Percentiles rank a stretch among this genome's conserved stretches.
These are phyloP conservation scores for Drosophila neocordata DNA, from an alignment of 1,140 invertebrate species.

Conservation along the genomic window DNA sequence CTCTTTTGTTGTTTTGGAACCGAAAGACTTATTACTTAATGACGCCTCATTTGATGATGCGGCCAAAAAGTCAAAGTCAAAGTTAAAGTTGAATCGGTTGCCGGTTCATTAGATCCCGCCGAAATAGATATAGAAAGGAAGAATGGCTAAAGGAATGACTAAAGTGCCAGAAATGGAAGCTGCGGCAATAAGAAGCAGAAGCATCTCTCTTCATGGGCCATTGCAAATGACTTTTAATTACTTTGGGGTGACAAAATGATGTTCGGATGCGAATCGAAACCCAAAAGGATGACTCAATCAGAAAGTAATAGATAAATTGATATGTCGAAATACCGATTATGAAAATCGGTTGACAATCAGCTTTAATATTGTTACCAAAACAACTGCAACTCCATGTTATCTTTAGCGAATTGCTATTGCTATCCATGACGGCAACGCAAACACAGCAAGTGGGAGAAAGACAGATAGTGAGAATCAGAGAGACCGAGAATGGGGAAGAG, in stretches of 20 bases:
- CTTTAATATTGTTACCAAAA: not conserved
- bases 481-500: not conserved
- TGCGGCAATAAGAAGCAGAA: not conserved
- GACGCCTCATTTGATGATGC: slow-evolving; percentile 67
- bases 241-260: slow-evolving; percentile 34
- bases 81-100: slow-evolving; percentile 34
- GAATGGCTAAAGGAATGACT: slow-evolving; percentile 20
- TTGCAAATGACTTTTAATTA: slow-evolving; percentile 66
- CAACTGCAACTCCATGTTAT: slow-evolving; percentile 2
- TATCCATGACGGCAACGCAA: slow-evolving; percentile 22
- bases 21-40: slow-evolving; percentile 76
- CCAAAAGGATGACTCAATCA: not conserved
- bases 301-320: not conserved
- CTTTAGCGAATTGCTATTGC: slow-evolving; percentile 19
- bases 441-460: not conserved
- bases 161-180: not conserved
- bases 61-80: slow-evolving; percentile 34
- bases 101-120: slow-evolving; percentile 67
- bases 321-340: not conserved
- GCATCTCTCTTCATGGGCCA: slow-evolving; percentile 40
- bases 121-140: slow-evolving; percentile 26
- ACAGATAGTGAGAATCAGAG: not conserved
- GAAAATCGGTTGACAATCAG: not conserved
- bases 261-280: slow-evolving; percentile 2
- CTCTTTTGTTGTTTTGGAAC: slow-evolving; percentile 19